Base-by-base conservation (phyloP, 1,140 invertebrate species). In the Leptinotarsa undecemlineata region DNA sequence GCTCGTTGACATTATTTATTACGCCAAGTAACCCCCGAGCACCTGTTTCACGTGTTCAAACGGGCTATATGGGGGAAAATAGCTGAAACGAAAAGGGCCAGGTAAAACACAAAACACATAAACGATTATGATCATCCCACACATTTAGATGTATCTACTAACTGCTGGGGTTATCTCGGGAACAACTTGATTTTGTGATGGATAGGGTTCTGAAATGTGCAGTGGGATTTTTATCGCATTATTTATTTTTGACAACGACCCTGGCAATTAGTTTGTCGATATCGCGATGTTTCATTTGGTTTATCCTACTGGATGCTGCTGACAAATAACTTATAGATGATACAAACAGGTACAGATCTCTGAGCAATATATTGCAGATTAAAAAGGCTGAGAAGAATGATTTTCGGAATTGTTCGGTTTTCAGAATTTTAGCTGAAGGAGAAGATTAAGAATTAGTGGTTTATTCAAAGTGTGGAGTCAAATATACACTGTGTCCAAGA, bases 1-100 rank as follows among this genome's bases (percentile, higher is more conserved):
- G 66, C 33, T 47, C 42, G 66, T 68, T 68, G 66, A 68, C 66
- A 68, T 68, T 68, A 68, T 68, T 68, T 68, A 68, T 68, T 47
- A 47, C 33, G 19, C 66, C 66, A 68, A 68, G 23, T 42, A 42
- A 68, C 66, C 33, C 33, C 33, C 23, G 17, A 57, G n/a, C 66
- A 68, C 66, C 66, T 68, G 66, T 68, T 68, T 47, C 23, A 68
- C 51, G 51, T 57, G 51, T 57, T 42, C 15, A 57, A 57, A 13
- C n/a, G 15, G 51, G 51, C n/a, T 57, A 57, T 57, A 57, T 15
- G 51, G 51, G 51, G 51, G 51, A 57, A 57, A 57, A 57, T 57
- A 19, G 51, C 51, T 19, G 51, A 42, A 42, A 42, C 33, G 33
- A 42, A 42, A 42, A 42, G 51, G 51, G 15, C 15, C 51, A 57